phyloP scores from a whole-genome alignment of 2,113 vertebrate genomes.

The Brienomyrus brachyistius region DNA sequence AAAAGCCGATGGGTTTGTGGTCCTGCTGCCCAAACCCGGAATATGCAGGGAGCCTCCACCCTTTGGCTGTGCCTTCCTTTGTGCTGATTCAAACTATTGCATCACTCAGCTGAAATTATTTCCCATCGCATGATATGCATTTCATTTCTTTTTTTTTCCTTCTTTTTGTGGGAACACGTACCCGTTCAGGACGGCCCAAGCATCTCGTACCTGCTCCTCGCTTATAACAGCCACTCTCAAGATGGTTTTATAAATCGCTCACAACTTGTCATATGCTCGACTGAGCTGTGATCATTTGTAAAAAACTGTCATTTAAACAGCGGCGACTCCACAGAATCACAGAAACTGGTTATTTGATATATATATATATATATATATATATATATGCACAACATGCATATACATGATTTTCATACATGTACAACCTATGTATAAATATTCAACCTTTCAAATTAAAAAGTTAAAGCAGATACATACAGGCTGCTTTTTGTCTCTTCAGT shows the following conservation, averaged over 20 bases:
- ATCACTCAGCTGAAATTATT: slow-evolving; percentile 15
- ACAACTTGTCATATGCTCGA: slow-evolving; percentile 83
- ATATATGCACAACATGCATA: not conserved
- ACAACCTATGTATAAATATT: not conserved
- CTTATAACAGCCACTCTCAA: slow-evolving; percentile 79
- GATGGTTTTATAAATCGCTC: slow-evolving; percentile 87
- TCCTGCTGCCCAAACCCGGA: not conserved
- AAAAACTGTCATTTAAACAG: slow-evolving; percentile 60
- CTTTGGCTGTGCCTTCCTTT: not conserved
- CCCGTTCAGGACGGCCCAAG: slow-evolving; percentile 80
- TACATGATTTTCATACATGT: not conserved
- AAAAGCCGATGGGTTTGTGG: not conserved
- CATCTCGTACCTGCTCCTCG: slow-evolving; percentile 82
- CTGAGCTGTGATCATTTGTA: slow-evolving; percentile 74
- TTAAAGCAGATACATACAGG: slow-evolving; percentile 46
- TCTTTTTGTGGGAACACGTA: slow-evolving; percentile 81
- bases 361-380: not conserved
- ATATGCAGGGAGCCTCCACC: not conserved
- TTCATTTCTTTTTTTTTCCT: slow-evolving; percentile 48
- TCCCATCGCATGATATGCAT: slow-evolving; percentile 24
- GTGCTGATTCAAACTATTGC: not conserved
- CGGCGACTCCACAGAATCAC: not conserved
- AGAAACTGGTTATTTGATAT: not conserved
- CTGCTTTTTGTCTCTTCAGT: slow-evolving; percentile 75
- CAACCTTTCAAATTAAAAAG: not conserved